Evolutionary conservation across 1,140 invertebrate species (phyloP).

Genomic region (Brachionus calyciflorus): DNA sequence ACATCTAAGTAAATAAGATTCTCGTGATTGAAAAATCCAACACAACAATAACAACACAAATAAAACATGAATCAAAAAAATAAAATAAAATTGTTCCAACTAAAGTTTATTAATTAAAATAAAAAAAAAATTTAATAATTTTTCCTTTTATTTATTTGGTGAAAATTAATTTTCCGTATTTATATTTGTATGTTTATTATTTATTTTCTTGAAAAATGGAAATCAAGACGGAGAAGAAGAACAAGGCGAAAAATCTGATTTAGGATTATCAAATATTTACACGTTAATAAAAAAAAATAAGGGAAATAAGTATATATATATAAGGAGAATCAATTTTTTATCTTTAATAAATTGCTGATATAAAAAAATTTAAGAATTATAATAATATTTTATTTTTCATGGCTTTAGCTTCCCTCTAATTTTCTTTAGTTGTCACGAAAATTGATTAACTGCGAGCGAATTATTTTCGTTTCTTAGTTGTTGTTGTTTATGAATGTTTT

Average conservation of each 20-base stretch:
- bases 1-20: too few species aligned
- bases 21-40: too few species aligned
- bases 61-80: too few species aligned
- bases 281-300: not conserved
- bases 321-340: not conserved
- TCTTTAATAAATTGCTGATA: not conserved
- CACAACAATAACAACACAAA: too few species aligned
- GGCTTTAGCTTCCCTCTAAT: not conserved
- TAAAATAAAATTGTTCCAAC: too few species aligned
- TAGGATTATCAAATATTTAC: slow-evolving; percentile 40
- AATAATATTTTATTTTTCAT: slow-evolving; percentile 1
- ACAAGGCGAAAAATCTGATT: slow-evolving; percentile 35
- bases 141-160: too few species aligned
- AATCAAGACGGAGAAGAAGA: too few species aligned
- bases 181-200: slow-evolving; percentile 19
- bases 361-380: not conserved
- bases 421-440: slow-evolving; percentile 38
- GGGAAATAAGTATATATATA: not conserved
- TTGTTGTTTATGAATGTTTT: slow-evolving; percentile 13
- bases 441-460: slow-evolving; percentile 17
- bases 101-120: not conserved
- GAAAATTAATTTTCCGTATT: slow-evolving; percentile 31
- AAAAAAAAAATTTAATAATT: slow-evolving; percentile 2
- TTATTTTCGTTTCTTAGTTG: not conserved
- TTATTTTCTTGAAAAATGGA: slow-evolving; percentile 30